Evolutionary conservation across 1,140 invertebrate genomes (phyloP).

Genomic region (Galleria mellonella): DNA sequence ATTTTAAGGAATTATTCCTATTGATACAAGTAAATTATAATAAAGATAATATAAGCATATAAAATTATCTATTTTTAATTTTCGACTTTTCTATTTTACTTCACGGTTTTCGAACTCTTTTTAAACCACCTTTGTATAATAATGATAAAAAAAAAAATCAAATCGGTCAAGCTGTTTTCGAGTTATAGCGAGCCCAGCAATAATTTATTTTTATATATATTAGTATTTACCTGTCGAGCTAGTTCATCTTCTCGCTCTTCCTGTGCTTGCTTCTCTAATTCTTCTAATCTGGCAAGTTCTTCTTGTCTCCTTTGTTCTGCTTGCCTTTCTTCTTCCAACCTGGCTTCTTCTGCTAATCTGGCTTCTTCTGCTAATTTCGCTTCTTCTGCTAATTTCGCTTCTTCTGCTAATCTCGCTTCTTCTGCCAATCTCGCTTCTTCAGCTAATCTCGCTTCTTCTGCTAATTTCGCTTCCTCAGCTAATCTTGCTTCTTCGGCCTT

Average conservation of each 20-base stretch:
- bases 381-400: conserved; percentile 74
- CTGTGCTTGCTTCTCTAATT: conserved; percentile 73
- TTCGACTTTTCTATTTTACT: too few species aligned
- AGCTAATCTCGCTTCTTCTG: conserved; percentile 71
- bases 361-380: conserved; percentile 64
- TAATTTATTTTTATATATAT: not conserved
- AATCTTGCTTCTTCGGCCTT: conserved; percentile 65
- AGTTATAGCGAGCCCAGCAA: too few species aligned
- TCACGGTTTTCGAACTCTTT: too few species aligned
- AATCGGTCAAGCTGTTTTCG: too few species aligned
- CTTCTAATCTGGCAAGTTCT: conserved; percentile 69
- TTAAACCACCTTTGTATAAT: too few species aligned
- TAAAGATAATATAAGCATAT: too few species aligned
- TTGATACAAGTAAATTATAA: too few species aligned
- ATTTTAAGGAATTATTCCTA: not conserved
- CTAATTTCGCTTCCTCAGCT: conserved; percentile 71
- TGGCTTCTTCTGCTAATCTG: conserved; percentile 66
- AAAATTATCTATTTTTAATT: too few species aligned
- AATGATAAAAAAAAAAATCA: too few species aligned
- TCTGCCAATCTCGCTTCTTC: conserved; percentile 72
- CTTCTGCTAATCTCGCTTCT: conserved; percentile 73
- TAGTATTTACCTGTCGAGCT: conserved; percentile 67
- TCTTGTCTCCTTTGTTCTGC: conserved; percentile 76
- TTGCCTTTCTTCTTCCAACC: conserved; percentile 72
- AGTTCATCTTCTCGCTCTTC: conserved; percentile 77